Evolutionary conservation across 1,140 invertebrate genomes (phyloP), one percentile per base, ranked within the genome.

Genomic region (Prorops nasuta): DNA sequence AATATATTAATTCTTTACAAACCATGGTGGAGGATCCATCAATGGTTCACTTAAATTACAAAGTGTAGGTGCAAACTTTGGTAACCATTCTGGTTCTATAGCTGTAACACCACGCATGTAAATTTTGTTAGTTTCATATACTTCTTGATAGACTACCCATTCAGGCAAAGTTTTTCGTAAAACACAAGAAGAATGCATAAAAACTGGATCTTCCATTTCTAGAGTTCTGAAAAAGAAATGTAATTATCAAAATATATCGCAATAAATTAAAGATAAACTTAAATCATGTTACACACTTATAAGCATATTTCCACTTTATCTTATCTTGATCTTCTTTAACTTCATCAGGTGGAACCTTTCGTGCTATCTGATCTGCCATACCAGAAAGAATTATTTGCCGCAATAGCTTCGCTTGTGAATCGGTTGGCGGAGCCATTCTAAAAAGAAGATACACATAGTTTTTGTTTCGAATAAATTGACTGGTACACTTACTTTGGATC

Each of bases 61-160:
- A 20, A 93, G 71, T 22, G 76, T 69, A 0, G 88, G 85, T 1
- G 88, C 90, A 67, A 91, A 95, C 10, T 85, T 77, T 0, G 93
- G 87, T 37, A 99, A 67, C 96, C 96, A 99, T 65, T 95, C 91
- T 0, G 92, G 86, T 62, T 98, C 93, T 48, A 98, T 91, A n/a
- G 86, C 90, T 1, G 90, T 89, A 0, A 98, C 82, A 42, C 91
- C 91, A 70, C 92, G 84, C 82, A 98, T 91, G 54, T 92, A 92
- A 71, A 91, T 87, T 72, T 90, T 93, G 50, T 81, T 83, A 0
- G 86, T 86, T 73, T 98, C 92, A 56, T 91, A 91, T 19, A 98
- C 79, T 72, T 98, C 92, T 76, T 98, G 95, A 75, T 94, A 99
- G 17, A 97, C 82, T 10, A 99, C 84, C 87, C 88, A 98, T 56